These are phyloP conservation scores for Cygnus atratus DNA, from an alignment of 2,113 vertebrate genomes.

Conservation along the genomic window DNA sequence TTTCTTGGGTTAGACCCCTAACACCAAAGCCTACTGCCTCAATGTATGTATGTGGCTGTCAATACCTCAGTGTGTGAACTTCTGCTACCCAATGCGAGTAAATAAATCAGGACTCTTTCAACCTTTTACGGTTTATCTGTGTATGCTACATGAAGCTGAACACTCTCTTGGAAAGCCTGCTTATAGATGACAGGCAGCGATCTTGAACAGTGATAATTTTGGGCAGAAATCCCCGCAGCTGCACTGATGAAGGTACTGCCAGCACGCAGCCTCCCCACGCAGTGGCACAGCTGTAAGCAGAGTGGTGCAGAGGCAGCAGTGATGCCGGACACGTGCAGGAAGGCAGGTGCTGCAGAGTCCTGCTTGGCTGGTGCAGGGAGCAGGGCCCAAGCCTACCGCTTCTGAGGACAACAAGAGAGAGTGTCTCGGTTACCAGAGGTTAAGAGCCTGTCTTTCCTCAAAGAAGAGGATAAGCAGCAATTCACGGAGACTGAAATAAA, in stretches of 20 bases:
- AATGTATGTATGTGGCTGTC: neutral
- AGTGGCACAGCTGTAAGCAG: neutral
- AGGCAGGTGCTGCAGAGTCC: fast-evolving
- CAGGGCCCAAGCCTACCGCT: neutral
- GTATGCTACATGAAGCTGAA: neutral
- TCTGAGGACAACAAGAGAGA: neutral
- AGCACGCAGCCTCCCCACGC: neutral
- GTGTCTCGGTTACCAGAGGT: neutral
- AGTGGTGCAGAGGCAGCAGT: neutral
- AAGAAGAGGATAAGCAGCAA: constrained; percentile 21
- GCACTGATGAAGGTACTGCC: neutral
- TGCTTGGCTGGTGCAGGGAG: neutral
- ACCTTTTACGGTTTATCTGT: neutral
- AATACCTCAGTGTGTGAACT: neutral
- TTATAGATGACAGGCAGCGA: neutral
- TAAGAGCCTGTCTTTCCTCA: constrained; percentile 19
- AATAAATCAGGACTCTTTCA: neutral
- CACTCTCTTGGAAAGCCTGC: neutral
- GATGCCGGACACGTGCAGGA: neutral
- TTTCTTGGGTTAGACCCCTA: neutral
- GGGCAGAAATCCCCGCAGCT: neutral
- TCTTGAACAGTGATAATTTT: neutral
- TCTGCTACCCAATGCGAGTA: neutral
- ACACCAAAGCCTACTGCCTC: neutral
- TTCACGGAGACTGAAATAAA: constrained; percentile 33